These are phyloP conservation scores for Drosophila suboccidentalis DNA, from an alignment of 2,888 invertebrate species.

Conservation along the genomic window DNA sequence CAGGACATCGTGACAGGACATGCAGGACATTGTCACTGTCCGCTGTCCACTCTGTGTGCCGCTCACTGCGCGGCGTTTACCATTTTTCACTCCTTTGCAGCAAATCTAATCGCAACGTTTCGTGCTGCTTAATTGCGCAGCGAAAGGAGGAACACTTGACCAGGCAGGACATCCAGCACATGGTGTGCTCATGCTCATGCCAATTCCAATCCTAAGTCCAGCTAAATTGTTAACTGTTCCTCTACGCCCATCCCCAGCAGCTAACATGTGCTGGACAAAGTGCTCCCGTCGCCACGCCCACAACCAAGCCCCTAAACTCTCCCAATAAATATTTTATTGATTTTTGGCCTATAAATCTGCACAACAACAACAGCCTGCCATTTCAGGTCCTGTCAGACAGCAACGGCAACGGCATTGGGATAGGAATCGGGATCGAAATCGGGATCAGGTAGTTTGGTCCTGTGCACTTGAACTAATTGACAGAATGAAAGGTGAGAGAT, in stretches of 20 bases:
- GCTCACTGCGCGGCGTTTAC: constrained; percentile 51
- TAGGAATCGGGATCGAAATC: neutral
- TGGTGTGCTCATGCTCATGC: constrained; percentile 33
- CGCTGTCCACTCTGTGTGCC: constrained; percentile 29
- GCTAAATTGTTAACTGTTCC: constrained; percentile 33
- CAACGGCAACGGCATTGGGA: neutral
- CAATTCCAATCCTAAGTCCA: neutral
- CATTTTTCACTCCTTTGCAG: constrained; percentile 72
- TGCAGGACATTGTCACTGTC: constrained; percentile 6
- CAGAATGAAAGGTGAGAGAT: constrained; percentile 79
- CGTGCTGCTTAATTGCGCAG: constrained; percentile 66
- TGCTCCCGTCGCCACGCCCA: constrained; percentile 61
- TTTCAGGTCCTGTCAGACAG: constrained; percentile 18
- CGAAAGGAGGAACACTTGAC: constrained; percentile 37
- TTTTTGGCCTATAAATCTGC: constrained; percentile 53
- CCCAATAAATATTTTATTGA: constrained; percentile 71
- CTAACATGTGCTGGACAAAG: constrained; percentile 72
- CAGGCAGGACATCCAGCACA: constrained; percentile 47
- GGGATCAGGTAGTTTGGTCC: constrained; percentile 44
- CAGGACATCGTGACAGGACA: constrained; percentile 24
- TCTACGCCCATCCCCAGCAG: constrained; percentile 31
- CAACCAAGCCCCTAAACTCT: constrained; percentile 18
- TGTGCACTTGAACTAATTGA: constrained; percentile 79
- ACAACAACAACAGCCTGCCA: constrained; percentile 17
- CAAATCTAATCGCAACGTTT: constrained; percentile 67